These are phyloP conservation scores for Sarcophaga bullata DNA, from an alignment of 1,140 invertebrate species.

Conservation along the genomic window DNA sequence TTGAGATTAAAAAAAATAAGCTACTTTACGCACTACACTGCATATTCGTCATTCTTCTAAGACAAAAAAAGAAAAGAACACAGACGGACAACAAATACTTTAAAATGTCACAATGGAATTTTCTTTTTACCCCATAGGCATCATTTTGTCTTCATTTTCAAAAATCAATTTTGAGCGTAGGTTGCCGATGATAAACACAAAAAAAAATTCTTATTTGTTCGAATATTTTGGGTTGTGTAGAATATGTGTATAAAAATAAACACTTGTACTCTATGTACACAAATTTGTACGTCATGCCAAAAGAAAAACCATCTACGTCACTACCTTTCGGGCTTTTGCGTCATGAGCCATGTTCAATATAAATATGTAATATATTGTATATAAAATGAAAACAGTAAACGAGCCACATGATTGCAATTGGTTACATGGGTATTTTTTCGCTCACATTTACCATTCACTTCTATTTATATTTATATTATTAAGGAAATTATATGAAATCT, in stretches of 20 bases:
- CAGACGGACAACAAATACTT: no score
- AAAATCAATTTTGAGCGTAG: constrained; percentile 12
- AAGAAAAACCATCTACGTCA: constrained; percentile 23
- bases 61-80: no score
- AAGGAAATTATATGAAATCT: neutral
- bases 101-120: no score
- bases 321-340: constrained; percentile 28
- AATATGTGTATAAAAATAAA: neutral
- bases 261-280: constrained; percentile 22
- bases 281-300: constrained; percentile 14
- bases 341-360: constrained; percentile 6
- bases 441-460: neutral
- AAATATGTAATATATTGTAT: neutral
- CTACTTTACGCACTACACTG: no score
- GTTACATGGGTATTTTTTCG: neutral
- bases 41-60: no score
- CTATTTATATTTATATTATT: neutral
- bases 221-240: neutral
- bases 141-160: no score
- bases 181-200: neutral
- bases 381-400: neutral
- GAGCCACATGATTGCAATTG: neutral
- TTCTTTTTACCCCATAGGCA: no score
- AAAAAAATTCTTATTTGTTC: neutral
- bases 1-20: no score